These are phyloP conservation scores for Hymenochirus boettgeri DNA, from an alignment of 2,113 vertebrate genomes.

Conservation along the genomic window DNA sequence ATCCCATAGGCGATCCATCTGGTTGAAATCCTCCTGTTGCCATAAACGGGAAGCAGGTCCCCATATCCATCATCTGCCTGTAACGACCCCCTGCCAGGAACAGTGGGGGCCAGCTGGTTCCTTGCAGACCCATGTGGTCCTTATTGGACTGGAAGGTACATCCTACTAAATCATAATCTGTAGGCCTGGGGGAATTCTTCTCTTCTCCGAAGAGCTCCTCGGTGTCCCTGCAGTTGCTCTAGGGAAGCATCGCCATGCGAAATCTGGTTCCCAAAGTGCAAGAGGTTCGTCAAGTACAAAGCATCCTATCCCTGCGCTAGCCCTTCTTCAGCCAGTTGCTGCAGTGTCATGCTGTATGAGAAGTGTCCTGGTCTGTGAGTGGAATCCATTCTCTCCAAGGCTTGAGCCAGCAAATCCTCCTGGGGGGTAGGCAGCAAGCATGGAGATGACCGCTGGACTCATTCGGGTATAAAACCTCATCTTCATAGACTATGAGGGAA, in stretches of 20 bases:
- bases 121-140: constrained; percentile 3
- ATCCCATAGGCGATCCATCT: constrained; percentile 22
- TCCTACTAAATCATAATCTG: constrained; percentile 66
- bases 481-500: neutral
- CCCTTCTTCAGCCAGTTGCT: constrained; percentile 66
- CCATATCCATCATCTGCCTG: constrained; percentile 10
- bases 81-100: constrained; percentile 16
- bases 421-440: constrained; percentile 23
- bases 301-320: constrained; percentile 61
- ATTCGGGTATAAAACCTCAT: constrained; percentile 21
- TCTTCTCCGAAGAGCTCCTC: constrained; percentile 53
- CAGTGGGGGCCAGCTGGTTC: constrained; percentile 13
- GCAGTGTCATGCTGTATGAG: constrained; percentile 62
- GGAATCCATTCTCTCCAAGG: constrained; percentile 30
- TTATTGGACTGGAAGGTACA: neutral
- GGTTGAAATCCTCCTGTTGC: constrained; percentile 12
- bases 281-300: constrained; percentile 60
- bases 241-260: constrained; percentile 48
- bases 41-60: neutral
- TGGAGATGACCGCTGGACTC: constrained; percentile 16
- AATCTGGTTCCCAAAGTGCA: constrained; percentile 59
- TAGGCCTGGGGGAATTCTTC: constrained; percentile 52
- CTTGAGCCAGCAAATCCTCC: constrained; percentile 40
- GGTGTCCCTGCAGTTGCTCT: constrained; percentile 21
- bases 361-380: constrained; percentile 46